Evolutionary conservation across 2,113 vertebrate species (phyloP).

Genomic region (Salvelinus sp.): DNA sequence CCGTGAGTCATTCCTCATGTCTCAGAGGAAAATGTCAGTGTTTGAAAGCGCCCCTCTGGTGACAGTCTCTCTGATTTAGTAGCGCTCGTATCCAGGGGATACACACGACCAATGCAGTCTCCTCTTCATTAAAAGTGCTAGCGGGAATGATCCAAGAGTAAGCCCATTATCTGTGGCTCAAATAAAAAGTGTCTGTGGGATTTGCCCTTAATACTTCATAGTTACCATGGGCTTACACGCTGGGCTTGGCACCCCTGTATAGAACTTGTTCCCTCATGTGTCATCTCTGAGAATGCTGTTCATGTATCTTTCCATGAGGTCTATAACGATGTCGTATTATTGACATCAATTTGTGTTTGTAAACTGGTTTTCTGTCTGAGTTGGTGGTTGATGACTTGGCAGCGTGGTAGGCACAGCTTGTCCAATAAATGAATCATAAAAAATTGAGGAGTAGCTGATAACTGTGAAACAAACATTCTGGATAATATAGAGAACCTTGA

Average conservation of each 20-base stretch:
- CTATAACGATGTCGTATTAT: slow-evolving; percentile 7
- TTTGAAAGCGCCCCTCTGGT: not conserved
- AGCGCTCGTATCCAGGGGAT: slow-evolving; percentile 23
- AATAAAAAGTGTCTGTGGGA: not conserved
- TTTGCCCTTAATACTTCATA: slow-evolving; percentile 9
- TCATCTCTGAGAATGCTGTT: not conserved
- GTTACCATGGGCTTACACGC: not conserved
- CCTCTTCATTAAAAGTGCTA: slow-evolving; percentile 29
- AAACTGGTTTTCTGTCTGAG: not conserved
- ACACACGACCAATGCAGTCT: not conserved
- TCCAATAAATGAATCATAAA: no score
- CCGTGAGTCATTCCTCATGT: not conserved
- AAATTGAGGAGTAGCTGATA: no score
- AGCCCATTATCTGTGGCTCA: slow-evolving; percentile 20
- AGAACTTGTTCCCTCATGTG: not conserved
- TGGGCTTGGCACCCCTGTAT: not conserved
- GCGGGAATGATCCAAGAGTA: slow-evolving; percentile 18
- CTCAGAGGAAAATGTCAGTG: not conserved
- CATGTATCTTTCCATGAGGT: not conserved
- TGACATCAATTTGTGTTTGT: not conserved
- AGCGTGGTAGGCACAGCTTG: no score
- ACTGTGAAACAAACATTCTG: no score
- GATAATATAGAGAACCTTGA: no score
- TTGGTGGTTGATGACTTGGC: not conserved
- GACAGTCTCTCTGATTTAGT: slow-evolving; percentile 40